Conservation (phyloP, 2,113 vertebrate species). For the Chloroceryle aenea region DNA sequence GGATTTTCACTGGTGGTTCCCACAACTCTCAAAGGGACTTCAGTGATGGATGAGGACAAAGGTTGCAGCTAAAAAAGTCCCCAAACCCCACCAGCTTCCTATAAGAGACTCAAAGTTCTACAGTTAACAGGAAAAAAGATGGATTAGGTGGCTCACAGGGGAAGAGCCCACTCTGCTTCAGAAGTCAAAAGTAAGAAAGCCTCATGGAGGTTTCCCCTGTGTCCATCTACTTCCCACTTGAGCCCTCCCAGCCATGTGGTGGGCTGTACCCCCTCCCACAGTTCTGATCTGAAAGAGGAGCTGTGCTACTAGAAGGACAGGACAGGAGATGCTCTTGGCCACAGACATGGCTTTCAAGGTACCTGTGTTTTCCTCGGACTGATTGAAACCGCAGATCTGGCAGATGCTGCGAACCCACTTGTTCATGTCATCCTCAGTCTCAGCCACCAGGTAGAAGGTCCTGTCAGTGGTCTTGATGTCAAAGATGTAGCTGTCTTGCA, state of each 20-base stretch:
- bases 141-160: background rate
- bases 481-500: constrained; percentile 97
- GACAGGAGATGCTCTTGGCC: background rate
- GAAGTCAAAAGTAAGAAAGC: background rate
- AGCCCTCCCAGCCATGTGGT: background rate
- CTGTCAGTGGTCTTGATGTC: constrained; percentile 97
- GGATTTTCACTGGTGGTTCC: background rate
- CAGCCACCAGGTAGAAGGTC: constrained; percentile 97
- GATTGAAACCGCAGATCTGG: constrained; percentile 98
- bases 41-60: background rate
- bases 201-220: background rate
- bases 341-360: background rate
- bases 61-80: background rate
- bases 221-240: background rate
- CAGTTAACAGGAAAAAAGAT: background rate
- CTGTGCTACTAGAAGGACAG: fast-evolving
- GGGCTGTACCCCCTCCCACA: background rate
- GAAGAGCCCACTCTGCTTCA: background rate
- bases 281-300: background rate
- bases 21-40: background rate
- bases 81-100: background rate
- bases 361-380: constrained; percentile 93
- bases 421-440: constrained; percentile 98
- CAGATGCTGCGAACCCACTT: constrained; percentile 99
- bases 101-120: background rate